phyloP scores from a whole-genome alignment of 2,113 vertebrate genomes.

The Pongo abelii region DNA sequence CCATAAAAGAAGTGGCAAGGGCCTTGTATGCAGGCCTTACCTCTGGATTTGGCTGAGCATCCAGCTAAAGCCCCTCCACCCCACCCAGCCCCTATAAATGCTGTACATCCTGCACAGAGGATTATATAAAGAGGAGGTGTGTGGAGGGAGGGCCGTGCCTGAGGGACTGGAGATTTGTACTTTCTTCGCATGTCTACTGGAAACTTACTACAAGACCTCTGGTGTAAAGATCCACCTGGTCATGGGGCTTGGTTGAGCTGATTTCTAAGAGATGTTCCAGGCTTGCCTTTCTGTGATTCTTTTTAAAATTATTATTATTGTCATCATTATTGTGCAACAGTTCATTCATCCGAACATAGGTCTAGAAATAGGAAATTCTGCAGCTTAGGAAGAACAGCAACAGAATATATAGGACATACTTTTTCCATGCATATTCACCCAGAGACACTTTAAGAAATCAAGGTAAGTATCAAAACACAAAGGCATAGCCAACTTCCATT shows the following conservation, averaged over 20 bases:
- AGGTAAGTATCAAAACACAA: background rate
- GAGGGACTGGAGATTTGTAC: background rate
- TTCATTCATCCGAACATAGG: background rate
- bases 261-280: background rate
- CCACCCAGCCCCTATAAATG: accelerated
- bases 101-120: background rate
- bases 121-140: background rate
- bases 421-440: background rate
- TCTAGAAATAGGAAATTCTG: background rate
- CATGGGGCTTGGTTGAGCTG: background rate
- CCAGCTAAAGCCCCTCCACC: background rate
- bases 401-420: background rate
- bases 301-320: background rate
- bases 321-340: background rate
- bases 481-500: background rate
- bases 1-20: background rate
- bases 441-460: background rate
- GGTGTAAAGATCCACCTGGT: background rate
- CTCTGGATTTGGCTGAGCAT: background rate
- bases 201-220: background rate
- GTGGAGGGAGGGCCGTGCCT: background rate
- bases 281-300: background rate
- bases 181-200: background rate
- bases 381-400: background rate
- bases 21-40: background rate